These are phyloP conservation scores for Microplitis manilae DNA, from an alignment of 2,888 invertebrate species.

Conservation along the genomic window DNA sequence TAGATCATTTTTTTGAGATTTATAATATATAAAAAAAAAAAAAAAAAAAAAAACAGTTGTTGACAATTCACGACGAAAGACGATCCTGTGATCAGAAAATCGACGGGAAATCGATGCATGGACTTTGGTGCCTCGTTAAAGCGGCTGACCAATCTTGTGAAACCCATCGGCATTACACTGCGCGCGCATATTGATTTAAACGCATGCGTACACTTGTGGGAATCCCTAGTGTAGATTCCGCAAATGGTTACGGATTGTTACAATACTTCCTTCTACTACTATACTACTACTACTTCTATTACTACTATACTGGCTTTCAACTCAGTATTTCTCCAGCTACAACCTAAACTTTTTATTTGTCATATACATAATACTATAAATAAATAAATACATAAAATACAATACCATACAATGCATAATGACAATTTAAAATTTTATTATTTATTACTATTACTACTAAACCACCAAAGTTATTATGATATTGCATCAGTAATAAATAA, in stretches of 20 bases:
- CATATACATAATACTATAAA: too few species aligned
- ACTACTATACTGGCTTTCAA: neutral
- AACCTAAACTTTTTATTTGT: neutral
- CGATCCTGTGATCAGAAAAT: conserved; percentile 13
- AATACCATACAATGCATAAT: too few species aligned
- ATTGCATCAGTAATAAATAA: neutral
- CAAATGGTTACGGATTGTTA: conserved; percentile 37
- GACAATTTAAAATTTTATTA: too few species aligned
- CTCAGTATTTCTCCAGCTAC: neutral
- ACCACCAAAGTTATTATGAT: too few species aligned
- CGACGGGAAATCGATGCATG: conserved; percentile 22
- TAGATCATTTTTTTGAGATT: neutral
- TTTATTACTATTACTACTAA: too few species aligned
- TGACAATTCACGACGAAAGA: conserved; percentile 15
- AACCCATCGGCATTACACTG: conserved; percentile 40
- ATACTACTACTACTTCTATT: conserved; percentile 35
- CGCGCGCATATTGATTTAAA: conserved; percentile 22
- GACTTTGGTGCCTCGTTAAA: conserved; percentile 50
- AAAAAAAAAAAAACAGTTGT: neutral
- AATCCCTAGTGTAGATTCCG: conserved; percentile 32
- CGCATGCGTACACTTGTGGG: conserved; percentile 31
- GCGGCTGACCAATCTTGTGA: conserved; percentile 40
- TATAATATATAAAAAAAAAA: neutral
- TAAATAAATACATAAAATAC: too few species aligned
- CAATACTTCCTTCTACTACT: conserved; percentile 41